These are phyloP conservation scores for Laspeyria flexula DNA, from an alignment of 2,888 invertebrate genomes.

Conservation along the genomic window DNA sequence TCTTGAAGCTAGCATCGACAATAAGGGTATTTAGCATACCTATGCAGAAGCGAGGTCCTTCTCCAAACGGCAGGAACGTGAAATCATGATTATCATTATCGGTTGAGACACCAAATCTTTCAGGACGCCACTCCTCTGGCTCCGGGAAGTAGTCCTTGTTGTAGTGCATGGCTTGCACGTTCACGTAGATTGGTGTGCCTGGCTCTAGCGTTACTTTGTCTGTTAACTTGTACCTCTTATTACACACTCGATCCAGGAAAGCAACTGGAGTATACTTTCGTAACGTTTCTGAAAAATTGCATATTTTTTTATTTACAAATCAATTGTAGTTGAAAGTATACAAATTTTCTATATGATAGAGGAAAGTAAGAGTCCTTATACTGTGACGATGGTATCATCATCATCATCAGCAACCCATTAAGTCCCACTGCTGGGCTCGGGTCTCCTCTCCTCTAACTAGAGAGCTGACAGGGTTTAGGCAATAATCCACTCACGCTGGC, in stretches of 20 bases:
- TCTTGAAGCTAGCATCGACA: no score
- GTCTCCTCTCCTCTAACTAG: no score
- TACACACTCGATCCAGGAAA: conserved; percentile 64
- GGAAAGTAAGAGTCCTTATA: no score
- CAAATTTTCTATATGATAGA: no score
- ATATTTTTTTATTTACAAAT: no score
- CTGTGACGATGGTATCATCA: no score
- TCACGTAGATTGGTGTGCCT: conserved; percentile 65
- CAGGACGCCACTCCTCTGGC: conserved; percentile 66
- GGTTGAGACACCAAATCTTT: conserved; percentile 52
- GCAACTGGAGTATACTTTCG: conserved; percentile 64
- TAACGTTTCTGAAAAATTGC: conserved; percentile 68
- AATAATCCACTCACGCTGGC: no score
- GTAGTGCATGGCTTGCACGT: conserved; percentile 63
- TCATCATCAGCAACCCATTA: no score
- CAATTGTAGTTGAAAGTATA: no score
- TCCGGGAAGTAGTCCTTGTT: conserved; percentile 62
- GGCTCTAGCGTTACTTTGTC: conserved; percentile 61
- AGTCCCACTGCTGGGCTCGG: no score
- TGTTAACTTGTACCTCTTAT: conserved; percentile 54
- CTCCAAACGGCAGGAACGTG: conserved; percentile 70
- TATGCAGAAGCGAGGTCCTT: conserved; percentile 69
- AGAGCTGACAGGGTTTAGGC: no score
- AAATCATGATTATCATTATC: conserved; percentile 65
- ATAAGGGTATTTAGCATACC: no score